Conservation (phyloP, 2,888 invertebrate genomes). For the Ephialtes manifestator region DNA sequence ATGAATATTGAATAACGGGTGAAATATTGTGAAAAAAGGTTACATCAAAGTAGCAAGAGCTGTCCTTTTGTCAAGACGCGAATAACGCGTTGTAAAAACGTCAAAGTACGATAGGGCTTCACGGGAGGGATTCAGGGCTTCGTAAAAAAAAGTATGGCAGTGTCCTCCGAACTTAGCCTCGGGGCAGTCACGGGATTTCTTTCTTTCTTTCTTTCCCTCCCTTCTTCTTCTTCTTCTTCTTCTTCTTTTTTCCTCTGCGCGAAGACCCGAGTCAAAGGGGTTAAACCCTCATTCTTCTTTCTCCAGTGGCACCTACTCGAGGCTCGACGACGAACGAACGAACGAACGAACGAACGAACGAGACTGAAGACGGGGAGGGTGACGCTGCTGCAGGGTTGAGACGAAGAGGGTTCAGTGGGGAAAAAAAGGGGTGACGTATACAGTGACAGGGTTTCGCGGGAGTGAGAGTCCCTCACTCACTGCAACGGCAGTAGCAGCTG, state of each 20-base stretch:
- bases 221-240: conserved; percentile 58
- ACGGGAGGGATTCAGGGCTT: conserved; percentile 9
- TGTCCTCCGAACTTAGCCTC: conserved; percentile 23
- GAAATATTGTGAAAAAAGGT: not conserved
- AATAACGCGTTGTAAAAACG: conserved; percentile 16
- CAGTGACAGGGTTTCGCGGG: conserved; percentile 42
- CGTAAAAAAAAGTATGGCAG: conserved; percentile 20
- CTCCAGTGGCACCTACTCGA: conserved; percentile 70
- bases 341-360: conserved; percentile 64
- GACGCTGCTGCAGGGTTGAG: conserved; percentile 18
- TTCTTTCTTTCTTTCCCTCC: conserved; percentile 65
- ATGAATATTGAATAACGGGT: not conserved
- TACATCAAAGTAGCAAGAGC: not conserved
- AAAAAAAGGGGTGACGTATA: conserved; percentile 33
- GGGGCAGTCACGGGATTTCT: conserved; percentile 36
- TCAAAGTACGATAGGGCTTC: conserved; percentile 17
- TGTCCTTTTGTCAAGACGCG: not conserved
- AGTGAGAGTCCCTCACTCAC: conserved; percentile 27
- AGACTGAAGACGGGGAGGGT: conserved; percentile 51
- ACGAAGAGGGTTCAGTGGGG: conserved; percentile 34
- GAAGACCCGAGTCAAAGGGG: conserved; percentile 72
- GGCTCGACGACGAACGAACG: conserved; percentile 60
- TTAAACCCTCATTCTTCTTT: conserved; percentile 76
- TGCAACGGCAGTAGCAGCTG: conserved; percentile 50
- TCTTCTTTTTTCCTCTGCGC: conserved; percentile 55